Conservation (phyloP, 2,888 invertebrate species). For the Mellilla xanthometata region DNA sequence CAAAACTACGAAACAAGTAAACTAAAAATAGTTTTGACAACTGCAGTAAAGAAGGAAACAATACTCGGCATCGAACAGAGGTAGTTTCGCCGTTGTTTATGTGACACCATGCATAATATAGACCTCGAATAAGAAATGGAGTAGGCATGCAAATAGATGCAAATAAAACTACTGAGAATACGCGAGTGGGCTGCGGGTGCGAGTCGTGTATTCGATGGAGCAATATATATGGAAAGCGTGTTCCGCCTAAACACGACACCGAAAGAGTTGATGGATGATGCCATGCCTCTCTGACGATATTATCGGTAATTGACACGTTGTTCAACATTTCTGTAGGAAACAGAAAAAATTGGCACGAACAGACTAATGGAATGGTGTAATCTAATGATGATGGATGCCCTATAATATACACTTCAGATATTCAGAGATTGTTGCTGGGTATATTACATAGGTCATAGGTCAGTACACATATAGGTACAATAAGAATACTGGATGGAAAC, state of each 20-base stretch:
- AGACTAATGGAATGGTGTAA: neutral
- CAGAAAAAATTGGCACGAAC: neutral
- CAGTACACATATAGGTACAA: too few species aligned
- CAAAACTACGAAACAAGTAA: too few species aligned
- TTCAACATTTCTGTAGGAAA: neutral
- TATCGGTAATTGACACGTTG: slow-evolving; percentile 14
- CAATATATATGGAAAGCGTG: slow-evolving; percentile 20
- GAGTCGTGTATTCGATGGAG: slow-evolving; percentile 13
- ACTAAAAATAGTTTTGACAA: too few species aligned
- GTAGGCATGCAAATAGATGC: slow-evolving; percentile 1
- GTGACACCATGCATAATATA: neutral
- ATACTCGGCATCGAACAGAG: too few species aligned
- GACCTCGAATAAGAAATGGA: neutral
- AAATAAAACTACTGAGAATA: slow-evolving; percentile 2
- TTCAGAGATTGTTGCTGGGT: too few species aligned
- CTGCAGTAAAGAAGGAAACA: too few species aligned
- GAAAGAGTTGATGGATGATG: slow-evolving; percentile 14
- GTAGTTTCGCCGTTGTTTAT: too few species aligned
- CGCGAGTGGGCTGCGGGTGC: neutral
- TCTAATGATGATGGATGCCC: neutral
- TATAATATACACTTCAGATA: too few species aligned
- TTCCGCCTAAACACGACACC: slow-evolving; percentile 13
- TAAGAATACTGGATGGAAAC: too few species aligned
- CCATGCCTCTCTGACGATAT: slow-evolving; percentile 8
- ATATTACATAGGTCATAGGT: too few species aligned